phyloP scores from a whole-genome alignment of 2,797 vertebrate species.

The Coregonus suidteri region DNA sequence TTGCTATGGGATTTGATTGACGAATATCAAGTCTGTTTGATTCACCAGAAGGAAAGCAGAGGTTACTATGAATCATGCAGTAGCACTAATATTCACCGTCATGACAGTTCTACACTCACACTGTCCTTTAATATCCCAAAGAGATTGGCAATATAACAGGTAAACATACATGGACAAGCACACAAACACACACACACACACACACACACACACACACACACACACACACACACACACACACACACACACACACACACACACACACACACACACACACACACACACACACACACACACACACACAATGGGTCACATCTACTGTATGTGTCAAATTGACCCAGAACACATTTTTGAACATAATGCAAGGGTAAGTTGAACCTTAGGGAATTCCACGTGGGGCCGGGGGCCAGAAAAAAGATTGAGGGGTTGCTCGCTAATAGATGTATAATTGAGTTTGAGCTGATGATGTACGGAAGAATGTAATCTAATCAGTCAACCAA shows the following conservation, averaged over 20 bases:
- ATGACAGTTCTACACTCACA: not conserved
- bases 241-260: not conserved
- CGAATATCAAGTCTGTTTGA: not conserved
- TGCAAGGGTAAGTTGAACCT: conserved; percentile 49
- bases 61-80: not conserved
- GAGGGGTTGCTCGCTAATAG: conserved; percentile 45
- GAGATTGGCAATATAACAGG: not conserved
- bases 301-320: not conserved
- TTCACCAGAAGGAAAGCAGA: not conserved
- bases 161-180: not conserved
- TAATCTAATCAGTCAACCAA: conserved; percentile 63
- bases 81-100: not conserved
- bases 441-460: conserved; percentile 64
- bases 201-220: too few species aligned
- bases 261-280: not conserved
- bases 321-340: not conserved
- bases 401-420: conserved; percentile 54
- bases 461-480: conserved; percentile 64
- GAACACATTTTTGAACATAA: conserved; percentile 20
- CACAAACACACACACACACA: not conserved
- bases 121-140: not conserved
- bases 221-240: not conserved
- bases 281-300: not conserved
- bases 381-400: conserved; percentile 53
- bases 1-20: too few species aligned